These are phyloP conservation scores for Lithophane leautieri DNA, from an alignment of 2,888 invertebrate genomes.

Conservation along the genomic window DNA sequence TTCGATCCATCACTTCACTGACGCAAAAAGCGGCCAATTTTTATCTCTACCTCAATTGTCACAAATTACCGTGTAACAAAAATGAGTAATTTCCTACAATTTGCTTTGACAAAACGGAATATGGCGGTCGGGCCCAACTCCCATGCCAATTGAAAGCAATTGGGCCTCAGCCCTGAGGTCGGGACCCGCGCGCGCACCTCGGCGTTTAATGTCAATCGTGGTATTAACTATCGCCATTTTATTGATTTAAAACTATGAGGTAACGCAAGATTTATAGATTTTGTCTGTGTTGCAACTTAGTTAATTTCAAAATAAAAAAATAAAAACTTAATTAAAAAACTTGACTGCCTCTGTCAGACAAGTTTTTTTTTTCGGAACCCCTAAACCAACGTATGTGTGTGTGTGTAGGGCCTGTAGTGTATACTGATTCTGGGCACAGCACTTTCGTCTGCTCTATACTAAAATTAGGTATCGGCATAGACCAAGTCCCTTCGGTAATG, in stretches of 20 bases:
- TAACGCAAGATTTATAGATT: not conserved
- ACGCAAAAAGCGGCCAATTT: slow-evolving; percentile 13
- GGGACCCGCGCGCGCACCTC: slow-evolving; percentile 58
- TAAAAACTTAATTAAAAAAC: no score
- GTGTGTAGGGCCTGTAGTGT: no score
- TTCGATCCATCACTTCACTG: not conserved
- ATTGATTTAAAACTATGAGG: slow-evolving; percentile 21
- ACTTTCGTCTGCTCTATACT: not conserved
- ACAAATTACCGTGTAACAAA: slow-evolving; percentile 44
- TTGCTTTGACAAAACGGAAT: slow-evolving; percentile 50
- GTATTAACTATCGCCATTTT: slow-evolving; percentile 41
- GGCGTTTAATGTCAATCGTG: slow-evolving; percentile 61
- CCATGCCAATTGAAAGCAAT: slow-evolving; percentile 80
- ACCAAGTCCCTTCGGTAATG: not conserved
- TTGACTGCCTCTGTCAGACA: no score
- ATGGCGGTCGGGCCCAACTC: slow-evolving; percentile 65
- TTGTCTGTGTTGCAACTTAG: not conserved
- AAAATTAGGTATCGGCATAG: slow-evolving; percentile 17
- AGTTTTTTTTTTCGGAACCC: no score
- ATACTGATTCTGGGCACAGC: not conserved
- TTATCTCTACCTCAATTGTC: slow-evolving; percentile 28
- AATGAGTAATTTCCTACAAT: slow-evolving; percentile 53
- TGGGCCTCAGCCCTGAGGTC: slow-evolving; percentile 75
- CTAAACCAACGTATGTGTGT: no score
- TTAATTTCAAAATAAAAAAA: not conserved